phyloP scores from a whole-genome alignment of 2,113 vertebrate genomes.

The Columba janthina region DNA sequence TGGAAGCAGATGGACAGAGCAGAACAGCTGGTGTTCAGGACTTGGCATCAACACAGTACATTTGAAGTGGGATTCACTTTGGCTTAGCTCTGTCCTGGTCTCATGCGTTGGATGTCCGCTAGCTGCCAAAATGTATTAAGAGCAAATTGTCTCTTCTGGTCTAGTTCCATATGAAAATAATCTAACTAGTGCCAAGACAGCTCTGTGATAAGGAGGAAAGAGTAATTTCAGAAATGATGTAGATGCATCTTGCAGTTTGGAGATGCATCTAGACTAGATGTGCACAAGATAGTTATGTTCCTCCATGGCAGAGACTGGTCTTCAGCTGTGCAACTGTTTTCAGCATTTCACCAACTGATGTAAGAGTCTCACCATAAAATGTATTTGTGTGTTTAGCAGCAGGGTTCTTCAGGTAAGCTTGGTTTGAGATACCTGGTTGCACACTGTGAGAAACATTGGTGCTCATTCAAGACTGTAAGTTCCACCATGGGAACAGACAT shows the following conservation, averaged over 20 bases:
- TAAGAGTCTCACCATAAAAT: background rate
- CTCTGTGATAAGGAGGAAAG: background rate
- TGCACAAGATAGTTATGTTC: background rate
- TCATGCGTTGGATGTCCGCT: background rate
- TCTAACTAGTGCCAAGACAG: background rate
- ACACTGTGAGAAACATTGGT: background rate
- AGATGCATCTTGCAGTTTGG: background rate
- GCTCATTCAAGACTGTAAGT: background rate
- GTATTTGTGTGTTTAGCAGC: background rate
- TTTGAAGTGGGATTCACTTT: background rate
- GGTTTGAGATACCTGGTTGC: background rate
- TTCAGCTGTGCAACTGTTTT: background rate
- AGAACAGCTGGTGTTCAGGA: background rate
- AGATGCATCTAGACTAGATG: background rate
- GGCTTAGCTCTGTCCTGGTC: background rate
- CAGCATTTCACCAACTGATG: background rate
- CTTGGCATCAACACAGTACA: background rate
- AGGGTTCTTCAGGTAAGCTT: background rate
- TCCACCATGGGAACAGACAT: rapidly evolving
- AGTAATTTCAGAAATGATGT: background rate
- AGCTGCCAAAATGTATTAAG: background rate
- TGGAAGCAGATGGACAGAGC: background rate
- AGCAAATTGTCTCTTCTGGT: background rate
- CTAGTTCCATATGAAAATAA: background rate
- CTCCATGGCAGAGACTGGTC: background rate